Conservation (phyloP, 2,113 vertebrate genomes). For the Athene noctua region DNA sequence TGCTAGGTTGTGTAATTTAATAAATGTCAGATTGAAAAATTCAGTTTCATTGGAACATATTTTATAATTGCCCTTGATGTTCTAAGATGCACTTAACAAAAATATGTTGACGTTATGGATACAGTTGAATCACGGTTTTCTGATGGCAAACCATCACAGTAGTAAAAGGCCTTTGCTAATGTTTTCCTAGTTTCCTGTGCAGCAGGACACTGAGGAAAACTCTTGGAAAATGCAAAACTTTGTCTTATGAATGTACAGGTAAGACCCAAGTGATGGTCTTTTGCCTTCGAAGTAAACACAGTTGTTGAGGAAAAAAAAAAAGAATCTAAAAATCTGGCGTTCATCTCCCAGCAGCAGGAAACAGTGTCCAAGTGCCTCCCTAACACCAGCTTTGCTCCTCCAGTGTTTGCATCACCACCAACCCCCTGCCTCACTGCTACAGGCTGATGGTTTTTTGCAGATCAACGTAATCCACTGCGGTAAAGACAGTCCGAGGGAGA, state of each 20-base stretch:
- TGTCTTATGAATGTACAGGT: not conserved
- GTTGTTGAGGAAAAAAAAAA: not conserved
- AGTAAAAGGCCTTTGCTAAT: not conserved
- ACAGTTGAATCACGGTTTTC: not conserved
- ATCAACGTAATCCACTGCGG: rapidly evolving
- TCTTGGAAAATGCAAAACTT: not conserved
- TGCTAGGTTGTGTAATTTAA: not conserved
- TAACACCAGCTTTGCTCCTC: not conserved
- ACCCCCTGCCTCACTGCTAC: rapidly evolving
- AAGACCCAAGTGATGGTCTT: not conserved
- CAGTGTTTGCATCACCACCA: not conserved
- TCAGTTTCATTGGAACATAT: not conserved
- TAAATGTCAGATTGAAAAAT: not conserved
- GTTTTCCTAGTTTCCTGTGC: not conserved
- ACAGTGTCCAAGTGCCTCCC: rapidly evolving
- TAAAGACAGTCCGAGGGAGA: too few relatives aligned
- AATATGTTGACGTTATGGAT: not conserved
- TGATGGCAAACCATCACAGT: not conserved
- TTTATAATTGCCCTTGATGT: not conserved
- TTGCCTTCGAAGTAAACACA: not conserved
- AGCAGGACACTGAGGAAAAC: not conserved
- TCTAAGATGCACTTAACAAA: constrained; percentile 10
- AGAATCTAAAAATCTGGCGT: not conserved
- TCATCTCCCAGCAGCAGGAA: not conserved
- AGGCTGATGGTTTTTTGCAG: not conserved